Percentiles rank a stretch among this genome's conserved stretches.
Conservation (phyloP, 2,113 vertebrate species). For the Orthonyx spaldingii region DNA sequence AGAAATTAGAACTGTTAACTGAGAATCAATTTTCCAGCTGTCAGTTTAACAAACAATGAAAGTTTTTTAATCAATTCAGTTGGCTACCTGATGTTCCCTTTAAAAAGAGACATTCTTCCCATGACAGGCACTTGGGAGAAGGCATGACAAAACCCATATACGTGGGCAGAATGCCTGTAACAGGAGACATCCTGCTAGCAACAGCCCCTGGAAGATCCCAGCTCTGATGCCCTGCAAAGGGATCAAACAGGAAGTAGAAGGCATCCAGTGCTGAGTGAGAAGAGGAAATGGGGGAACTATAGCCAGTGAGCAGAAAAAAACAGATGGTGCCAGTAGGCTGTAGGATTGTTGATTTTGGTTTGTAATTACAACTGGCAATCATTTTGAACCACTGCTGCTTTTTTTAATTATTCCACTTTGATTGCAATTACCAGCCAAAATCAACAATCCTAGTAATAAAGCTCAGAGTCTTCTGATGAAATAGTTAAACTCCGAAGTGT, state of each 20-base stretch:
- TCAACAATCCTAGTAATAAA: slow-evolving; percentile 22
- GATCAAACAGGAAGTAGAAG: neutral
- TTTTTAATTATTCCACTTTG: slow-evolving; percentile 30
- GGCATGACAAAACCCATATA: neutral
- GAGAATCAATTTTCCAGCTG: slow-evolving; percentile 1
- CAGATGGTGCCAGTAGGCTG: neutral
- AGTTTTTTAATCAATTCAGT: neutral
- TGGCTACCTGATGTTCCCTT: neutral
- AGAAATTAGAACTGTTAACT: neutral
- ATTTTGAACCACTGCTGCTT: neutral
- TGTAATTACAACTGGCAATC: slow-evolving; percentile 11
- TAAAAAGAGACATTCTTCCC: neutral
- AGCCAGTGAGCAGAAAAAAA: neutral
- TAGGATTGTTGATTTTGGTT: slow-evolving; percentile 19
- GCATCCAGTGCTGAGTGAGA: neutral
- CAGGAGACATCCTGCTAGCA: neutral
- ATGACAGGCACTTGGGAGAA: neutral
- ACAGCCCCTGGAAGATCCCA: neutral
- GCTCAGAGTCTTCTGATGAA: neutral
- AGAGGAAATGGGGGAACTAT: neutral
- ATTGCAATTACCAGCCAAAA: slow-evolving; percentile 26
- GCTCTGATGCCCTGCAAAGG: neutral
- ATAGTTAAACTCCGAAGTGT: neutral
- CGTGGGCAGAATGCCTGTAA: neutral
- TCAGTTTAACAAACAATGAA: neutral